Base-by-base conservation (phyloP, 2,113 vertebrate genomes). In the Melanocharis versteri region DNA sequence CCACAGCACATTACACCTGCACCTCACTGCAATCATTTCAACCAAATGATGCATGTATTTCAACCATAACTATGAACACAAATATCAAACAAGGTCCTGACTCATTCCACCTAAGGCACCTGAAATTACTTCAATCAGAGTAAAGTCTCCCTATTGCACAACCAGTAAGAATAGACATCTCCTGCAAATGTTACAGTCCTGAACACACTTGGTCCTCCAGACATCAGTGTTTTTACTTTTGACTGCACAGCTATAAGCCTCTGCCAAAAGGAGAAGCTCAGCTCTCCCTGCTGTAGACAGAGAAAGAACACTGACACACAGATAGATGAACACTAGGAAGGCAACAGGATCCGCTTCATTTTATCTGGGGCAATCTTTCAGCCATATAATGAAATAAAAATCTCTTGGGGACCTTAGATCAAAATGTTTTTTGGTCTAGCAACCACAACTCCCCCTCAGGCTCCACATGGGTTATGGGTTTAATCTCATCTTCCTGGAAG, bases 361-460 rank as follows among this genome's bases (percentile, higher is more conserved):
- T 92, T 71, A 75, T 76, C 45, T 89, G 58, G 73, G 61, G 45
- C 73, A 75, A 94, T 84, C 81, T 79, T 92, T 93, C 87, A 94
- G 91, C 40, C 48, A 44, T 75, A 71, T 75, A 92, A 91, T 30
- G 28, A 68, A 95, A 95, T 24, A 64, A 91, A 84, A 65, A 68
- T 50, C 65, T 91, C 77, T 76, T 15, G 26, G 40, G 51, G 57
- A 92, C 27, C 40, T 92, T 56, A 44, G 15, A 94, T 81, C 40
- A 75, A 91, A 89, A 83, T 7, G 31, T 1, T 62, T 95, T 91
- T 82, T 47, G 40, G 45, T 61, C 50, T 79, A 82, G 87, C n/a
- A 76, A 65, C 30, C 11, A 66, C 0, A 0, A 30, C 23, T 89
- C 6, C 27, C 22, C 69, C 65, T 80, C 42, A 54, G 64, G 40